These are phyloP conservation scores for Cataglyphis altisquamis DNA, from an alignment of 2,888 invertebrate genomes.

Conservation along the genomic window DNA sequence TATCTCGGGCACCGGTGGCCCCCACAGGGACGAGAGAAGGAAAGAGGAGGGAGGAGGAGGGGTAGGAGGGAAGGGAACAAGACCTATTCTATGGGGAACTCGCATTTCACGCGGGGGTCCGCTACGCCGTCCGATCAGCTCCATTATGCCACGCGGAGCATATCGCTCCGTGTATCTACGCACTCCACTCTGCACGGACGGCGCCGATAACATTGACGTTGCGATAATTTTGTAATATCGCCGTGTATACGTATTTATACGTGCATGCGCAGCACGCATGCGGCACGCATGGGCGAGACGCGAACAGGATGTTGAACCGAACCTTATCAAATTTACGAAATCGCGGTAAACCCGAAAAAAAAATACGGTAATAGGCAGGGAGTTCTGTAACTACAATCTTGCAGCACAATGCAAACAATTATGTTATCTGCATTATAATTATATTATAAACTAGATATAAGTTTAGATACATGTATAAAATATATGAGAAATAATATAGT, in stretches of 20 bases:
- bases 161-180: constrained; percentile 81
- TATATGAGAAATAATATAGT: not conserved
- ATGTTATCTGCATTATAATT: constrained; percentile 9
- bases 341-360: constrained; percentile 31
- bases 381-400: not conserved
- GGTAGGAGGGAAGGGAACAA: constrained; percentile 37
- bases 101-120: constrained; percentile 77
- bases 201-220: constrained; percentile 83
- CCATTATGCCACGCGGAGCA: constrained; percentile 72
- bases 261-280: not conserved
- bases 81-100: constrained; percentile 79
- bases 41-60: not conserved
- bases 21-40: constrained; percentile 63
- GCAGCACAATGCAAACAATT: constrained; percentile 4
- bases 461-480: not conserved
- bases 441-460: not conserved
- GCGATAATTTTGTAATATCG: constrained; percentile 83
- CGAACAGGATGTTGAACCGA: constrained; percentile 24
- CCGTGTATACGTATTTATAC: constrained; percentile 30
- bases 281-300: constrained; percentile 1
- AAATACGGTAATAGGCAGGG: constrained; percentile 16
- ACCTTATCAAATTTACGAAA: constrained; percentile 49
- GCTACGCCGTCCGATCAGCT: constrained; percentile 69
- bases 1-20: constrained; percentile 79
- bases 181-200: constrained; percentile 74